Evolutionary conservation across 2,888 invertebrate genomes (phyloP), one percentile per base, ranked within the genome.

Genomic region (Napeogenes inachia): DNA sequence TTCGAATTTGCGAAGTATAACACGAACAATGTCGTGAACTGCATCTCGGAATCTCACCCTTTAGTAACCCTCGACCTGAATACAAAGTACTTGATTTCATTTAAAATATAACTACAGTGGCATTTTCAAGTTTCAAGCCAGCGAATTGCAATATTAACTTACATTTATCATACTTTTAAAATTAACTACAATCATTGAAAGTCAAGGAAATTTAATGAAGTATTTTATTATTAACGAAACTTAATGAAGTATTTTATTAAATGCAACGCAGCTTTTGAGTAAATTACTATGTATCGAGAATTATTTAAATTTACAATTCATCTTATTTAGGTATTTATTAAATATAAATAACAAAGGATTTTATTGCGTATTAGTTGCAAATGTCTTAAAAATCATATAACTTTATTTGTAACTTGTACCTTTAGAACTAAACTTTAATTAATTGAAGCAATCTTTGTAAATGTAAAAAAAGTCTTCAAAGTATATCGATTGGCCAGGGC

Each of bases 41-140:
- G 54, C 50, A 56, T 45, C 30, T 56, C 45, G 54, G 60, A 59
- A 57, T 54, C 60, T 46, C 56, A 13, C 56, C 59, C 62, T 53
- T 47, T 35, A 63, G 63, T 63, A 53, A 54, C 59, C 57, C 59
- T 60, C 60, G 62, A 62, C 63, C 60, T 61, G 62, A 65, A 60
- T 56, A 57, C 56, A 57, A 57, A 61, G 56, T 54, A 54, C 30
- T 53, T 54, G 50, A 56, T 46, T 60, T 63, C 46, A 63, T 57
- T 45, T 57, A 59, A 30, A 42, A 32, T 45, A 50, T 53, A 53
- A 45, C 30, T 54, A 45, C 50, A 50, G 50, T 50, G 50, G 30
- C 50, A 30, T 50, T 50, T 50, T 50, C 50, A 30, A 50, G 50
- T 50, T 50, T 50, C 30, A 30, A 50, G 50, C 50, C 10, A 50